A percentile compares a stretch with the other conserved stretches of the same genome.
Conservation (phyloP, 1,140 invertebrate genomes). For the Scaptomyza montana region DNA sequence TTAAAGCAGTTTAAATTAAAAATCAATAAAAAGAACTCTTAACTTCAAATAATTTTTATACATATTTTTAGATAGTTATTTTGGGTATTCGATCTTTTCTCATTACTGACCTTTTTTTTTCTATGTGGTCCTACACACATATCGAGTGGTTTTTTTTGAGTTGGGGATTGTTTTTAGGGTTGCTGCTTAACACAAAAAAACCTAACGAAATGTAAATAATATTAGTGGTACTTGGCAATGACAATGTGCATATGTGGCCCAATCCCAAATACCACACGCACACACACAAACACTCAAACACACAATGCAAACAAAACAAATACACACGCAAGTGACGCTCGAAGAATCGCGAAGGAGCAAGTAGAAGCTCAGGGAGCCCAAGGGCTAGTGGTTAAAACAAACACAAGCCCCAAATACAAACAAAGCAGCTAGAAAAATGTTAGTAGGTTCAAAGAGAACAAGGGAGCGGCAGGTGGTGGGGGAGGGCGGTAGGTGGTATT, state of each 20-base stretch:
- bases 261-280: conserved; percentile 30
- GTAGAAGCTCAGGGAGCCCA: conserved; percentile 22
- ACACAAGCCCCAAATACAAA: conserved; percentile 76
- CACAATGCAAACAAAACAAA: conserved; percentile 56
- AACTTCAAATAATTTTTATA: too few species aligned
- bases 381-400: conserved; percentile 73
- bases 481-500: neutral
- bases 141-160: conserved; percentile 28
- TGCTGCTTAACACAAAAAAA: conserved; percentile 49
- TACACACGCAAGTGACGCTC: conserved; percentile 69
- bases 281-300: conserved; percentile 30
- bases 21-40: too few species aligned
- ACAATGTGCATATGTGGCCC: conserved; percentile 80
- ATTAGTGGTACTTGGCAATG: conserved; percentile 80
- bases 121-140: too few species aligned
- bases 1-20: too few species aligned
- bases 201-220: conserved; percentile 81
- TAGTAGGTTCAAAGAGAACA: conserved; percentile 32
- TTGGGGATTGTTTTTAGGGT: neutral
- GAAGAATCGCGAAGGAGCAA: conserved; percentile 37
- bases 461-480: conserved; percentile 1
- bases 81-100: too few species aligned
- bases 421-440: conserved; percentile 51
- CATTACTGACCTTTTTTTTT: too few species aligned
- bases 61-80: too few species aligned